Percentiles rank a stretch among this genome's conserved stretches.
These are phyloP conservation scores for Helostoma temminkii DNA, from an alignment of 2,797 vertebrate genomes.

Conservation along the genomic window DNA sequence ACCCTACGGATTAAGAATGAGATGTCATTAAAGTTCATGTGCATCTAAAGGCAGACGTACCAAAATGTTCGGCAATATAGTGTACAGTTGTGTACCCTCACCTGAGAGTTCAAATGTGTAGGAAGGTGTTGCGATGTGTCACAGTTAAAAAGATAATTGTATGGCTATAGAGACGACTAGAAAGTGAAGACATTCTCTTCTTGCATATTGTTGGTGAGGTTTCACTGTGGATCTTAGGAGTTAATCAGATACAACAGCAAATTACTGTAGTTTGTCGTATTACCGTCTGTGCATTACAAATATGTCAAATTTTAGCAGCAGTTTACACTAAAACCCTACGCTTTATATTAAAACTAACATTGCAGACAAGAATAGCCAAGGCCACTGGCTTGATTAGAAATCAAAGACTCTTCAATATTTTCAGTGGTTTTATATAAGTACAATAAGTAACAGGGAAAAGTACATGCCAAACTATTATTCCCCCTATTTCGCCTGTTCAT, in stretches of 20 bases:
- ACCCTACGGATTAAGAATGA: no score
- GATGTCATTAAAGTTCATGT: no score
- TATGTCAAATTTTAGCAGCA: background rate
- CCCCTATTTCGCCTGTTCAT: background rate
- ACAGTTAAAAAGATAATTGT: no score
- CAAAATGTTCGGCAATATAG: no score
- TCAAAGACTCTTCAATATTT: no score
- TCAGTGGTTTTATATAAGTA: no score
- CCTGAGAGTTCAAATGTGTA: no score
- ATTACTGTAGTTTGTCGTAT: background rate
- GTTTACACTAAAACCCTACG: background rate
- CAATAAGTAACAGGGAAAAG: background rate
- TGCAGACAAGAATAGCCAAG: conserved; percentile 6
- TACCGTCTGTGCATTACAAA: background rate
- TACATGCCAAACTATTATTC: background rate
- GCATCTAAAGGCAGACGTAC: no score
- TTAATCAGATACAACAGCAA: background rate
- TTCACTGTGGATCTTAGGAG: background rate
- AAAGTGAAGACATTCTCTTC: background rate
- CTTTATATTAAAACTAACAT: conserved; percentile 5
- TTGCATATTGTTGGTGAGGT: background rate
- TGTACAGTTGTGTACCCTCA: no score
- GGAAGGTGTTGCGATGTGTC: no score
- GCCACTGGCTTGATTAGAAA: background rate
- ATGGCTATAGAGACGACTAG: no score